Base-by-base conservation (phyloP, 2,888 invertebrate species). In the Spodoptera exigua region DNA sequence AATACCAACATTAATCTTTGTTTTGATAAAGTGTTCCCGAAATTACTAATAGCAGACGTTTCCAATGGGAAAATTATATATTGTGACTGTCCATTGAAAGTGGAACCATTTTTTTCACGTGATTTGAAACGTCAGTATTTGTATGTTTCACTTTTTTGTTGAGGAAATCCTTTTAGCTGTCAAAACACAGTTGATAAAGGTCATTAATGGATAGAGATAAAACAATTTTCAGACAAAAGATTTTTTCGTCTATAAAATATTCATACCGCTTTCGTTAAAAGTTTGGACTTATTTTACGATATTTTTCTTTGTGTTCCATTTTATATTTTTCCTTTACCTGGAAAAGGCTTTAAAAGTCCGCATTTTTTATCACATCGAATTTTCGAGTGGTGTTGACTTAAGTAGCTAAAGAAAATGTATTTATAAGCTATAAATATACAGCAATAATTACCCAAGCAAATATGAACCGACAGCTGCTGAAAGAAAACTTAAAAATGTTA, bases 361-460 rank as follows among this genome's bases (percentile, higher is more conserved):
- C 39, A 46, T 61, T 17, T 53, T 40, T 60, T 48, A 65, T 53
- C 35, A 48, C 9, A 10, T 45, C 41, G 21, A 27, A 60, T 48
- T 45, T 57, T 58, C 17, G 16, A 36, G 52, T 66, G 37, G 27
- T 27, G 27, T 9, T 27, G 27, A 27, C 27, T 27, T 27, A 27
- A 27, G 27, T 27, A 27, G 27, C 5, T 27, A 9, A 27, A 5
- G 12, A 10, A 61, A 54, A 66, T 62, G 57, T 61, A 48, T 62
- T 67, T 52, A 60, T 59, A 57, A 58, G 36, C 52, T 54, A 14
- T 11, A 17, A 40, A 11, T 4, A 11, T 17, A 18, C 11, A 18
- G 43, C 67, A 78, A 81, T 74, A 79, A 79, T 80, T 74, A 70
- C 74, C 65, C 66, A 73, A 80, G 80, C 68, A 62, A 74, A 72